Conservation (phyloP, 1,140 invertebrate genomes). For the Sarcophaga peregrina region DNA sequence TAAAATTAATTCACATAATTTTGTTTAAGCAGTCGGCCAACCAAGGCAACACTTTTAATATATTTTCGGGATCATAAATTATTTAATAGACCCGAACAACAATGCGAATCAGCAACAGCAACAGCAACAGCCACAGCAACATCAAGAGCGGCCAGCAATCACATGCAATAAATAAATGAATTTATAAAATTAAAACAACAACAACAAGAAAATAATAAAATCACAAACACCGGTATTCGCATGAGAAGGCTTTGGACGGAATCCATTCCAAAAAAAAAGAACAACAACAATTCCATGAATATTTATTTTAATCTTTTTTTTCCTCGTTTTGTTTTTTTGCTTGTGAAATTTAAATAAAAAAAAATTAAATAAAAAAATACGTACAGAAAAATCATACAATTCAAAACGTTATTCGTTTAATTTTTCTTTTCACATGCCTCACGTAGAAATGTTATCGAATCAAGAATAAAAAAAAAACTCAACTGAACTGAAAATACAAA, state of each 20-base stretch:
- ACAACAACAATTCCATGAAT: constrained; percentile 16
- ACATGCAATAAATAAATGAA: neutral
- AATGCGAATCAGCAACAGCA: neutral
- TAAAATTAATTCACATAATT: too few relatives aligned
- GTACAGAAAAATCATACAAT: too few relatives aligned
- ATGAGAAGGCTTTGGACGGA: neutral
- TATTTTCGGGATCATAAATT: neutral
- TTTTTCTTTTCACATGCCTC: neutral
- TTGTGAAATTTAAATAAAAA: neutral
- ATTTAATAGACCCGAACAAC: constrained; percentile 1
- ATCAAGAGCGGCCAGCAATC: neutral
- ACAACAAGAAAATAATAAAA: too few relatives aligned
- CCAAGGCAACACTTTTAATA: too few relatives aligned
- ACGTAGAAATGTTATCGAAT: neutral
- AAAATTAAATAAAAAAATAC: neutral
- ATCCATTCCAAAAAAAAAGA: too few relatives aligned
- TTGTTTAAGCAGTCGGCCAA: too few relatives aligned
- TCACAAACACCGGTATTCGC: neutral
- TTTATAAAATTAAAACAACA: neutral
- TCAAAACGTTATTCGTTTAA: neutral
- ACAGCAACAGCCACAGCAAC: too few relatives aligned
- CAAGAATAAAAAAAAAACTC: neutral
- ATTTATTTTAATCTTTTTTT: constrained; percentile 24
- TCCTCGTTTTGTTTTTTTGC: neutral
- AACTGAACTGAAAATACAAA: neutral